Evolutionary conservation across 1,140 invertebrate genomes (phyloP), one percentile per base, ranked within the genome.

Genomic region (Drosophila pachea): DNA sequence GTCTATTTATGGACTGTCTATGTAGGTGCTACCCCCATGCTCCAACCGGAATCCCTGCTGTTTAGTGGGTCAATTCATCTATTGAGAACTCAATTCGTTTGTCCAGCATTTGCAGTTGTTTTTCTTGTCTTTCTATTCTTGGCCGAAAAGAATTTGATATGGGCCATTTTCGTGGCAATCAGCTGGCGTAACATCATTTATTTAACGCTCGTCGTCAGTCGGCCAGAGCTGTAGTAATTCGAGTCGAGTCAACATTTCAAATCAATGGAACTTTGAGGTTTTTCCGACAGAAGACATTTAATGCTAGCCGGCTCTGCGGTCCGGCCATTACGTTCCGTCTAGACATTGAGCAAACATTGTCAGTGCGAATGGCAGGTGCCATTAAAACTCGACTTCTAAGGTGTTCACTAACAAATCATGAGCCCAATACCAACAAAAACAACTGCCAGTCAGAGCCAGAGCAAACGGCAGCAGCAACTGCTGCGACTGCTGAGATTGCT

Each of bases 271-370:
- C 72, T 82, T 78, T 82, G 79, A 73, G 63, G 22, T 84, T 73
- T 83, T 75, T 69, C 64, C 68, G 76, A 76, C 74, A 76, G 72
- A 65, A 84, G 54, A 53, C 54, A 69, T 56, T 52, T 16, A 35
- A 49, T 35, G 52, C 55, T 59, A 56, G 31, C 12, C 29, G 45
- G 22, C 45, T 40, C 42, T 43, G 58, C 29, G 45, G 22, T 45
- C 40, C 42, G 36, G 58, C 62, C 79, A 82, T 78, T 83, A 75
- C 49, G 50, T 40, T 68, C 22, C 22, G 78, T 82, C 78, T 84
- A 82, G 78, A 82, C 78, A 59, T 52, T 78, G 72, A 76, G 76
- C 76, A 83, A 83, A 83, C 78, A 79, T 78, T 82, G 78, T 78
- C 79, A 67, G 72, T 54, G 33, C 48, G 60, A 62, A 69, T 83